Evolutionary conservation across 2,797 vertebrate genomes (phyloP).

Genomic region (Lepus oiostolus): DNA sequence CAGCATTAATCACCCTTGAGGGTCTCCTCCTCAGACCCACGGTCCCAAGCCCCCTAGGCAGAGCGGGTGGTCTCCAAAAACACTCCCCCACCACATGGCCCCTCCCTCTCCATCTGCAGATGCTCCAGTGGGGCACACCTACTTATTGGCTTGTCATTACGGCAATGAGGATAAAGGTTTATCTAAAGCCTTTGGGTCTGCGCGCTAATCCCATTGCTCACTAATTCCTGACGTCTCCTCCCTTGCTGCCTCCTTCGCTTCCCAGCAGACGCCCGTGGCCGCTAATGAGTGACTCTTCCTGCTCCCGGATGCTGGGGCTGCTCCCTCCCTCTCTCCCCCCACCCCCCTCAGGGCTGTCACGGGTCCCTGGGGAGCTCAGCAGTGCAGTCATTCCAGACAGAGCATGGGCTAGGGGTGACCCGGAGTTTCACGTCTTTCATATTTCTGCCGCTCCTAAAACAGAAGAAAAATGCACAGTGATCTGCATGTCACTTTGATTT

Average conservation of each 20-base stretch:
- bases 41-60: background rate
- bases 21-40: background rate
- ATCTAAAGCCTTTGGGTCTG: slow-evolving; percentile 11
- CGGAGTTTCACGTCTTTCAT: background rate
- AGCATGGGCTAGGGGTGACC: too few species aligned
- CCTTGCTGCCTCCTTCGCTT: background rate
- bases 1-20: background rate
- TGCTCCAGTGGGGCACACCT: background rate
- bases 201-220: background rate
- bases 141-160: slow-evolving; percentile 5
- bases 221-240: background rate
- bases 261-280: background rate
- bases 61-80: background rate
- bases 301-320: slow-evolving; percentile 46
- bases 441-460: background rate
- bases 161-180: background rate
- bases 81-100: background rate
- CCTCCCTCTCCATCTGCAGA: background rate
- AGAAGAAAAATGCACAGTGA: background rate
- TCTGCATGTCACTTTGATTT: too few species aligned
- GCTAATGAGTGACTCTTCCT: slow-evolving; percentile 7
- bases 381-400: background rate
- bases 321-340: background rate
- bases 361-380: background rate
- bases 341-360: background rate